Conservation (phyloP, 2,113 vertebrate genomes). For the Heterotis niloticus region DNA sequence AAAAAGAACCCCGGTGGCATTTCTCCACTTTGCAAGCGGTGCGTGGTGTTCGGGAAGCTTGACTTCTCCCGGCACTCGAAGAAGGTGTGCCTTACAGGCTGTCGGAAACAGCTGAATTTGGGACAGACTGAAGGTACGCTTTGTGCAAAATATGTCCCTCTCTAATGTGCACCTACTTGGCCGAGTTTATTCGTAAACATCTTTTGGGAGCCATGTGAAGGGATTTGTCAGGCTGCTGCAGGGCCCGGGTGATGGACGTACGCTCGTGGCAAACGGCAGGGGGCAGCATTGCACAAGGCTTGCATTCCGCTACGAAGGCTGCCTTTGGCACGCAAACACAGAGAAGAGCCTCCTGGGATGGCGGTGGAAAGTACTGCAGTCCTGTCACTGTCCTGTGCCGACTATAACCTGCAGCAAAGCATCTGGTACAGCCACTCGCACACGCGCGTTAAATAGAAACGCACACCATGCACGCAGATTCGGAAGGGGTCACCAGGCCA, state of each 20-base stretch:
- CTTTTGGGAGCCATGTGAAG: constrained; percentile 32
- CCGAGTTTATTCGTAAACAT: constrained; percentile 48
- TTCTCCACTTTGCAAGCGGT: constrained; percentile 33
- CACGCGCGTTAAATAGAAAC: not conserved
- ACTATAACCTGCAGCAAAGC: constrained; percentile 7
- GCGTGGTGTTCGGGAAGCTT: constrained; percentile 13
- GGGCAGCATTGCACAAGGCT: constrained; percentile 36
- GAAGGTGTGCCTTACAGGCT: constrained; percentile 23
- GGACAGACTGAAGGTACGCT: constrained; percentile 28
- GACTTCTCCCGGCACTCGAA: constrained; percentile 22
- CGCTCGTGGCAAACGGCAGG: constrained; percentile 38
- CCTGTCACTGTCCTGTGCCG: not conserved
- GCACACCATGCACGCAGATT: not conserved
- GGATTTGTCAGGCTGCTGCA: constrained; percentile 8
- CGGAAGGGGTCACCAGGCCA: not conserved
- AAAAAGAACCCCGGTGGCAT: constrained; percentile 8
- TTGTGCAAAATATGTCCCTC: constrained; percentile 31
- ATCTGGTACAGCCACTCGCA: not conserved
- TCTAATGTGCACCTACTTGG: constrained; percentile 37
- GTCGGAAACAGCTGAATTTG: constrained; percentile 32
- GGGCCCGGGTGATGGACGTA: constrained; percentile 19
- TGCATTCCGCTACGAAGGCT: not conserved
- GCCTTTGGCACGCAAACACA: not conserved
- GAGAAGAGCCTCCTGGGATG: constrained; percentile 1
- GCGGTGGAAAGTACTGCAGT: constrained; percentile 12